phyloP scores from a whole-genome alignment of 2,113 vertebrate species.

The Pitta sordida region DNA sequence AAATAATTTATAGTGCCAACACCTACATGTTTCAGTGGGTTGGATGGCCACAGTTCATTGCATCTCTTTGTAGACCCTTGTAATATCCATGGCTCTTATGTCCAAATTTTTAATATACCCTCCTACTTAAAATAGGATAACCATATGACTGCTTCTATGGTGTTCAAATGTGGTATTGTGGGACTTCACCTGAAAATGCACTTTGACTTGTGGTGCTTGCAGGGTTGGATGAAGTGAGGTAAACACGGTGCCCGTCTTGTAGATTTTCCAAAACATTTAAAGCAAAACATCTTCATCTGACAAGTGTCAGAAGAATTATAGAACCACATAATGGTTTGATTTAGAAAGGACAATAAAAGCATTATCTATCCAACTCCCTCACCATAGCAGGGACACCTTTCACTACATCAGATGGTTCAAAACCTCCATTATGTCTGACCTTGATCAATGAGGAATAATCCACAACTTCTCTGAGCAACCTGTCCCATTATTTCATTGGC shows the following conservation, averaged over 20 bases:
- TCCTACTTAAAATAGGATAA: neutral
- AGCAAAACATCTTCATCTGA: neutral
- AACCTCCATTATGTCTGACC: neutral
- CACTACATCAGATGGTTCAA: neutral
- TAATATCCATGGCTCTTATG: neutral
- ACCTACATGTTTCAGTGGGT: neutral
- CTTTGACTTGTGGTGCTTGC: neutral
- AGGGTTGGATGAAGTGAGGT: neutral
- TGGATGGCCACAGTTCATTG: neutral
- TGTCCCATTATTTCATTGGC: neutral
- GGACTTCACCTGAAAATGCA: neutral
- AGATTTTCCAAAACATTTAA: neutral
- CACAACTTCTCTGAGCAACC: neutral
- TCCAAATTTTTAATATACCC: neutral
- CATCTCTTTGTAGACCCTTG: neutral
- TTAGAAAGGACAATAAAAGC: neutral
- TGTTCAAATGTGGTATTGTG: neutral
- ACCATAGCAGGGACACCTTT: neutral
- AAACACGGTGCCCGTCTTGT: too few relatives aligned
- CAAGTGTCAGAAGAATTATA: neutral
- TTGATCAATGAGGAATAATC: neutral
- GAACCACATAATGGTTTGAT: neutral
- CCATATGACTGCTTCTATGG: neutral
- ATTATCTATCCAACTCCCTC: rapidly evolving
- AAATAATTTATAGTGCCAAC: neutral